These are phyloP conservation scores for Gasterosteus aculeatus DNA, from an alignment of 2,113 vertebrate species.

Conservation along the genomic window DNA sequence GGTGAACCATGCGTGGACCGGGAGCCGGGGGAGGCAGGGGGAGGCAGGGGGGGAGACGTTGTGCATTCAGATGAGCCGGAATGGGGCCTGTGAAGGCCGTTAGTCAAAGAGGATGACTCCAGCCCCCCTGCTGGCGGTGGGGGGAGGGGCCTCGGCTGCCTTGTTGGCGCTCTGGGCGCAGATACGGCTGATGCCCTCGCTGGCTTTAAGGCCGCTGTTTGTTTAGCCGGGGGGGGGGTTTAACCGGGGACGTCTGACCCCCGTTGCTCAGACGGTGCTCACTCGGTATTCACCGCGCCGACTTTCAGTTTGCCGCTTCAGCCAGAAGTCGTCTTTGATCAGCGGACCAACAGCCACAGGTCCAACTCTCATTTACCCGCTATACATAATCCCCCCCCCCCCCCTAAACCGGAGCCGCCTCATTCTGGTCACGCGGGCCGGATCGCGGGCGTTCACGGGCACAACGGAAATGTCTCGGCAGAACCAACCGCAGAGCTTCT, in stretches of 20 bases:
- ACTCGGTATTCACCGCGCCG: constrained; percentile 46
- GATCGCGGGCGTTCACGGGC: neutral
- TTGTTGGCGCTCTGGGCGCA: constrained; percentile 54
- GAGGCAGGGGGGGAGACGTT: constrained; percentile 6
- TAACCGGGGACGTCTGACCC: constrained; percentile 31
- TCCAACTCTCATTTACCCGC: constrained; percentile 10
- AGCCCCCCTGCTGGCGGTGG: constrained; percentile 57
- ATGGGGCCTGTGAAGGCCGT: constrained; percentile 55
- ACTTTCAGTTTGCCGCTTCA: constrained; percentile 40
- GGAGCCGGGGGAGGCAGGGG: constrained; percentile 43
- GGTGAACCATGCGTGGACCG: constrained; percentile 71
- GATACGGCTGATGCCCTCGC: constrained; percentile 62
- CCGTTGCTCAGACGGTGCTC: constrained; percentile 12
- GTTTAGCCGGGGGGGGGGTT: constrained; percentile 42
- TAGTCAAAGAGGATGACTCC: constrained; percentile 65
- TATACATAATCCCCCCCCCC: neutral
- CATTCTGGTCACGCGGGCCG: constrained; percentile 4
- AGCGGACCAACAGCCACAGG: constrained; percentile 18
- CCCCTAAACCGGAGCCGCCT: constrained; percentile 16
- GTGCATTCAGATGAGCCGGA: constrained; percentile 66
- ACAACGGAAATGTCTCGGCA: neutral
- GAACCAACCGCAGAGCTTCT: constrained; percentile 92
- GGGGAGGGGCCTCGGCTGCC: constrained; percentile 25
- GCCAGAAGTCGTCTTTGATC: constrained; percentile 51
- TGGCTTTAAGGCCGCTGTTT: constrained; percentile 61